Evolutionary conservation across 2,888 invertebrate genomes (phyloP), one percentile per base, ranked within the genome.

Genomic region (Lordiphosa fenestrarum): DNA sequence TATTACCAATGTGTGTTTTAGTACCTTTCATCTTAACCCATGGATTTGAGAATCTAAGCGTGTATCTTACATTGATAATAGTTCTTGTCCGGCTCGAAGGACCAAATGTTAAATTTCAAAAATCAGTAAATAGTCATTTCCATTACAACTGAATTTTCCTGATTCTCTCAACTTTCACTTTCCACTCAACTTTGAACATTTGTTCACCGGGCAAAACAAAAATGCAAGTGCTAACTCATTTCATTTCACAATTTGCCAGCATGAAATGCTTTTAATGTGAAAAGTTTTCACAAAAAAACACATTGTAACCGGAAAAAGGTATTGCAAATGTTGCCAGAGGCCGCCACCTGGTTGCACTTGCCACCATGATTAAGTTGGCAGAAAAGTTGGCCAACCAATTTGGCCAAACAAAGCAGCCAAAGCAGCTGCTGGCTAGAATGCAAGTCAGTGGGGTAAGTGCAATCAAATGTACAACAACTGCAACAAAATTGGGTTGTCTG

Each of bases 251-350:
- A 82, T 77, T 81, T 82, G 60, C 60, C 53, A 64, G 70, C 73
- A 48, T 67, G 84, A 81, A 77, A 84, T 53, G 82, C 58, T 84
- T 76, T 77, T 77, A 77, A 77, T 77, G 77, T 69, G 75, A 84
- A 77, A 77, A 77, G 75, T 77, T 77, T 66, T 66, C 39, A 48
- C 52, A 49, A 52, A 49, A 52, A 67, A 52, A 64, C 64, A 66
- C 64, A 66, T 66, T 66, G 67, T 52, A 60, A 63, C 61, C 71
- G 51, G 67, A 68, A 73, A 73, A 80, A 73, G 84, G 75, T 80
- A 56, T 50, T 37, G 41, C 42, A 58, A 58, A 55, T 53, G 65
- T 25, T 63, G 62, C 55, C 41, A 54, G 66, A 57, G 65, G 64
- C 48, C 40, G 40, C 9, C 44, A 36, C 36, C 57, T 40, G 25